phyloP scores from a whole-genome alignment of 1,140 invertebrate species.

The Drosophila nigrodunni region DNA sequence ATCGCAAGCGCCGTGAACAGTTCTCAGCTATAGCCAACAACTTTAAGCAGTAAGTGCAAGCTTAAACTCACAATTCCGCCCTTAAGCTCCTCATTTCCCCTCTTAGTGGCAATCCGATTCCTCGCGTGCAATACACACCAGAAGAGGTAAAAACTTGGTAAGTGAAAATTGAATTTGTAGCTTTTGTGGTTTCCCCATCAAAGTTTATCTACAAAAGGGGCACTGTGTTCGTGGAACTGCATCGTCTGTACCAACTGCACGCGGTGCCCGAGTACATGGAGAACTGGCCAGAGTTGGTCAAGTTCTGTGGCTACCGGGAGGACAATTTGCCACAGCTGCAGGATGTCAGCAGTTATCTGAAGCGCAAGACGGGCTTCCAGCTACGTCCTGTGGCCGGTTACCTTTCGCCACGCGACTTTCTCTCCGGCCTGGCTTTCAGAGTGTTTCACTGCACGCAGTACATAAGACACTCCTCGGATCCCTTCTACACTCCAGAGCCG shows the following conservation, averaged over 20 bases:
- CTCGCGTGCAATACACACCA: constrained; percentile 95
- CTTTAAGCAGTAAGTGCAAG: constrained; percentile 93
- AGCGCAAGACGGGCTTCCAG: constrained; percentile 97
- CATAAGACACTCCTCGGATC: constrained; percentile 98
- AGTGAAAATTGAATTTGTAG: constrained; percentile 56
- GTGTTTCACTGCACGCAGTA: constrained; percentile 99
- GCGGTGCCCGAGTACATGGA: constrained; percentile 98
- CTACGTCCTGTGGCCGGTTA: constrained; percentile 99
- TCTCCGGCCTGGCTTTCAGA: constrained; percentile 96
- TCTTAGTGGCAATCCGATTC: constrained; percentile 96
- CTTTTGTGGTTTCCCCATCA: constrained; percentile 10
- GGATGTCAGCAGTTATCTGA: constrained; percentile 96
- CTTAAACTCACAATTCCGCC: background rate
- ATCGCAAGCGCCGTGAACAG: constrained; percentile 95
- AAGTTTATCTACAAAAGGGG: constrained; percentile 88
- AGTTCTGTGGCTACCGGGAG: constrained; percentile 97
- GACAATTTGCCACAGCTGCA: constrained; percentile 93
- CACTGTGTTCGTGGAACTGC: constrained; percentile 95
- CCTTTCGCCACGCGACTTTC: constrained; percentile 96
- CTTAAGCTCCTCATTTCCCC: background rate
- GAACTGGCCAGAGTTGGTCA: constrained; percentile 97
- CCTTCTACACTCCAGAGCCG: constrained; percentile 99
- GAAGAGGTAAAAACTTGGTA: constrained; percentile 98
- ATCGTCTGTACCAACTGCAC: constrained; percentile 94
- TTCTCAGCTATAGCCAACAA: constrained; percentile 97